These are phyloP conservation scores for Drosophila falleni DNA, from an alignment of 2,888 invertebrate species.

Conservation along the genomic window DNA sequence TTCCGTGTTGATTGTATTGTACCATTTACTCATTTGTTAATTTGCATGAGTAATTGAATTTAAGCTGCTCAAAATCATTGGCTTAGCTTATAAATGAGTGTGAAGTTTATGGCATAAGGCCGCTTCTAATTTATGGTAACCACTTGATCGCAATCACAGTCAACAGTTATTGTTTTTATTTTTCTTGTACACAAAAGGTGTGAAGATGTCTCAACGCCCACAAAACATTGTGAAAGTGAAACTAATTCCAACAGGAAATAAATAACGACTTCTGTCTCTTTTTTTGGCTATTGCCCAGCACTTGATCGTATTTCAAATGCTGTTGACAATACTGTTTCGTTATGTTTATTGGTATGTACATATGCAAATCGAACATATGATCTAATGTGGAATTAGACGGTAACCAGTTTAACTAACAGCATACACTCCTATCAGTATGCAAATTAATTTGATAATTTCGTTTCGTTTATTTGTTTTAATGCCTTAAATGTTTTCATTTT, in stretches of 20 bases:
- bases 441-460: constrained; percentile 65
- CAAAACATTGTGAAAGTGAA: constrained; percentile 62
- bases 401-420: constrained; percentile 49
- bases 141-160: constrained; percentile 47
- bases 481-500: constrained; percentile 61
- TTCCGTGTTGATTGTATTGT: constrained; percentile 67
- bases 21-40: constrained; percentile 47
- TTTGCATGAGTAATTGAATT: constrained; percentile 65
- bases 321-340: constrained; percentile 55
- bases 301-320: constrained; percentile 10
- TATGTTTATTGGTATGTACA: constrained; percentile 17
- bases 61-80: constrained; percentile 32
- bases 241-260: constrained; percentile 61
- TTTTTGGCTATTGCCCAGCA: constrained; percentile 16
- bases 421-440: constrained; percentile 42
- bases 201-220: constrained; percentile 42
- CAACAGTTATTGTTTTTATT: constrained; percentile 49
- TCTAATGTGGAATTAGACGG: constrained; percentile 51
- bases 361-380: constrained; percentile 53
- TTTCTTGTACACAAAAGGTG: constrained; percentile 45
- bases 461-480: constrained; percentile 59
- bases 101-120: constrained; percentile 49
- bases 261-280: constrained; percentile 31
- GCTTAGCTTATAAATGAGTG: constrained; percentile 28
- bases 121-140: constrained; percentile 64